These are phyloP conservation scores for Emmelina monodactyla DNA, from an alignment of 2,888 invertebrate species.

Conservation along the genomic window DNA sequence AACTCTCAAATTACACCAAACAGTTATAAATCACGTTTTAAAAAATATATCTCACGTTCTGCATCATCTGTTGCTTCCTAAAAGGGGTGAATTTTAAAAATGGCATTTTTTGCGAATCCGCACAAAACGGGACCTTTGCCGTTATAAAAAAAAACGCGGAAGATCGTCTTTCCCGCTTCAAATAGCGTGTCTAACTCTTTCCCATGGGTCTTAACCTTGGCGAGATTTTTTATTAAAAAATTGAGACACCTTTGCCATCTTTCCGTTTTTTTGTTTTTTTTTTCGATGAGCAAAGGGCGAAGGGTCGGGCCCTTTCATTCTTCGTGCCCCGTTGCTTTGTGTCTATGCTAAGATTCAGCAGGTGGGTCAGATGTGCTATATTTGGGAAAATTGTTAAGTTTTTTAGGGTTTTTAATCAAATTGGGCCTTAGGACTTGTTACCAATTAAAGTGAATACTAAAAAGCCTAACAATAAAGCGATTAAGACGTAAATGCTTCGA, in stretches of 20 bases:
- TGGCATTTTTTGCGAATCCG: slow-evolving; percentile 27
- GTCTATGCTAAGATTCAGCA: slow-evolving; percentile 40
- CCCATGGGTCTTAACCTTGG: slow-evolving; percentile 65
- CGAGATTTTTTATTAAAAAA: slow-evolving; percentile 49
- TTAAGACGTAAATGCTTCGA: too few species aligned
- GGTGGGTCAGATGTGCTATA: slow-evolving; percentile 45
- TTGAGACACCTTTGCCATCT: slow-evolving; percentile 65
- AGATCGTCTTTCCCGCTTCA: slow-evolving; percentile 25
- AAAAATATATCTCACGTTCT: slow-evolving; percentile 58
- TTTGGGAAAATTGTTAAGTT: background rate
- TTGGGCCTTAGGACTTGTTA: too few species aligned
- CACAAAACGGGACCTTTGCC: slow-evolving; percentile 49
- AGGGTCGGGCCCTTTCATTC: slow-evolving; percentile 44
- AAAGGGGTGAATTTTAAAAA: slow-evolving; percentile 53
- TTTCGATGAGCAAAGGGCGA: slow-evolving; percentile 34
- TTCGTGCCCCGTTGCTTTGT: slow-evolving; percentile 31
- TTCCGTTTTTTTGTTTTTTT: slow-evolving; percentile 44
- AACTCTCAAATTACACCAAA: slow-evolving; percentile 64
- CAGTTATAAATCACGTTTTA: slow-evolving; percentile 57
- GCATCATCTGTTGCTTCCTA: slow-evolving; percentile 50
- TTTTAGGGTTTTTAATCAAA: background rate
- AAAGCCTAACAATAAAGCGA: too few species aligned
- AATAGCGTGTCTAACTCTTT: slow-evolving; percentile 60
- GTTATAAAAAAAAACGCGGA: slow-evolving; percentile 45
- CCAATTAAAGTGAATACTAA: too few species aligned